These are phyloP conservation scores for Arctopsyche grandis DNA, from an alignment of 1,140 invertebrate genomes.

Conservation along the genomic window DNA sequence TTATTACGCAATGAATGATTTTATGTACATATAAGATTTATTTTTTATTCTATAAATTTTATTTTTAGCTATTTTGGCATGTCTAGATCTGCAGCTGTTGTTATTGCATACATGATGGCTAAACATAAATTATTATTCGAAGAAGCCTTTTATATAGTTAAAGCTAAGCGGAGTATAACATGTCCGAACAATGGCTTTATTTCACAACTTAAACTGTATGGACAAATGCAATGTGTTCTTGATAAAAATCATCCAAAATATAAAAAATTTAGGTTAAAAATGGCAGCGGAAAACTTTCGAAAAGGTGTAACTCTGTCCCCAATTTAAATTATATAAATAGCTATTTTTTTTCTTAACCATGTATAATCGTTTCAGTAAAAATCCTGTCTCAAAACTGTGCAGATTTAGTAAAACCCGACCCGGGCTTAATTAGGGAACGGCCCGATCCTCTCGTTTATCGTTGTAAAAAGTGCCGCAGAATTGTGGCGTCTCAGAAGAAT, in stretches of 20 bases:
- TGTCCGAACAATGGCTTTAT: constrained; percentile 80
- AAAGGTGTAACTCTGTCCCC: constrained; percentile 67
- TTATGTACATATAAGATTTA: constrained; percentile 3
- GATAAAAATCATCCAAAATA: constrained; percentile 78
- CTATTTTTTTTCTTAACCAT: neutral
- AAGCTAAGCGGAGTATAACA: constrained; percentile 72
- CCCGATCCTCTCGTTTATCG: constrained; percentile 85
- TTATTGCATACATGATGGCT: constrained; percentile 88
- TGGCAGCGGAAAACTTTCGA: constrained; percentile 82
- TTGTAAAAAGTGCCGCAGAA: constrained; percentile 81
- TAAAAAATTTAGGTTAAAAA: constrained; percentile 79
- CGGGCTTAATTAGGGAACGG: constrained; percentile 76
- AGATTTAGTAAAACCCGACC: constrained; percentile 82
- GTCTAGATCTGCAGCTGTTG: constrained; percentile 84
- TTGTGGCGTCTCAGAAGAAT: constrained; percentile 82
- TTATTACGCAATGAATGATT: too few relatives aligned
- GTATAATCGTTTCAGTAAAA: constrained; percentile 69
- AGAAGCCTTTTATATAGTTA: constrained; percentile 76
- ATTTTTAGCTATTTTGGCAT: constrained; percentile 82
- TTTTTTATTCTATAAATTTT: neutral
- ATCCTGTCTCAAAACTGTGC: constrained; percentile 81
- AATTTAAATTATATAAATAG: neutral
- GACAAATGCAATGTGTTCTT: constrained; percentile 78
- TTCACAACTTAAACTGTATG: constrained; percentile 79
- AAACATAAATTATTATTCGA: constrained; percentile 77